Percentiles rank a stretch among this genome's conserved stretches.
phyloP scores from a whole-genome alignment of 2,113 vertebrate species.

The Eubucco bourcierii region DNA sequence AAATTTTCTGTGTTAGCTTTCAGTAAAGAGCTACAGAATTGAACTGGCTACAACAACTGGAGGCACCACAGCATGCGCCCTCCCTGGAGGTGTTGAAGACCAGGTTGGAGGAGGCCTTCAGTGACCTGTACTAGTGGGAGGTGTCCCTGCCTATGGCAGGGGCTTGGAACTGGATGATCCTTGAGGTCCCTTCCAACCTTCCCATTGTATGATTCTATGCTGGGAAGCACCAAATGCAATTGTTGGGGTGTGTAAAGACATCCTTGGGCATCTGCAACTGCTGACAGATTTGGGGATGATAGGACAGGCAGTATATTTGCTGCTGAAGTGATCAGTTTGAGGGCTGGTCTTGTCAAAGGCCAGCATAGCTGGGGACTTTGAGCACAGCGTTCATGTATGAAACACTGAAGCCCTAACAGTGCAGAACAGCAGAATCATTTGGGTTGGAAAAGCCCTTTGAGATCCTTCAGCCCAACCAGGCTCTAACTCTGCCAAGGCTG shows the following conservation, averaged over 20 bases:
- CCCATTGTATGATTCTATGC: no score
- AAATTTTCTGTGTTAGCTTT: neutral
- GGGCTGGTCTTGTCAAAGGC: neutral
- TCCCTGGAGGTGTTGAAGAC: no score
- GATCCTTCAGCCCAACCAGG: no score
- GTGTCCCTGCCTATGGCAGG: no score
- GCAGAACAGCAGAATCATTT: no score
- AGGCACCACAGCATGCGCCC: rapidly evolving
- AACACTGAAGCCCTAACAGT: neutral
- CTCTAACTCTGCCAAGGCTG: no score
- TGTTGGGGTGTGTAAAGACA: neutral
- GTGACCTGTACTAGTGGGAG: no score
- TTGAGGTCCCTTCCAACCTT: no score
- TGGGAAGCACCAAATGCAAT: neutral
- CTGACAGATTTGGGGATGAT: neutral
- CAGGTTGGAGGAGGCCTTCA: no score
- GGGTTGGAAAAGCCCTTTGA: no score
- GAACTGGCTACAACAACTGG: neutral
- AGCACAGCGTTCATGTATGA: neutral
- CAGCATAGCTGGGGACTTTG: neutral
- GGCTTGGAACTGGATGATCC: no score
- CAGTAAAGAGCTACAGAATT: neutral
- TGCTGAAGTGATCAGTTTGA: neutral
- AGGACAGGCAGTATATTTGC: neutral
- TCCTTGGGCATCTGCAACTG: neutral